Percentiles rank a stretch among this genome's conserved stretches.
Evolutionary conservation across 2,888 invertebrate species (phyloP).

Genomic region (Scaptomyza parva): DNA sequence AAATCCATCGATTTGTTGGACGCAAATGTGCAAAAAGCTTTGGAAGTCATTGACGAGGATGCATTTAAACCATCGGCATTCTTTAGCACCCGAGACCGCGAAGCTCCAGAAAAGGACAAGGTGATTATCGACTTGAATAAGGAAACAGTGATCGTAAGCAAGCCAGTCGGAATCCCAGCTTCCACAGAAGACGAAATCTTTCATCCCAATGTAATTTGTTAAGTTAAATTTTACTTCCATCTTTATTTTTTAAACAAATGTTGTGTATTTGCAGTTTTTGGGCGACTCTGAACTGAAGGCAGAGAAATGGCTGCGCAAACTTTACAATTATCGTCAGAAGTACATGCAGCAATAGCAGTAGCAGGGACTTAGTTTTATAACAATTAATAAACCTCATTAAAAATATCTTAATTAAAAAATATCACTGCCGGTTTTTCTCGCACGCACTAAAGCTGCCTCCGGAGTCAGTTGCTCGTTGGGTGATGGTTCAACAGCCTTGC

Average conservation of each 20-base stretch:
- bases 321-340: slow-evolving; percentile 88
- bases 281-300: slow-evolving; percentile 88
- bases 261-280: slow-evolving; percentile 87
- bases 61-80: slow-evolving; percentile 88
- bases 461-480: slow-evolving; percentile 89
- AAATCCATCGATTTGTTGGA: slow-evolving; percentile 75
- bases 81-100: slow-evolving; percentile 86
- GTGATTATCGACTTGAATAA: slow-evolving; percentile 90
- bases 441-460: slow-evolving; percentile 89
- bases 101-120: slow-evolving; percentile 85
- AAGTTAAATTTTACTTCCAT: neutral
- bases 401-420: slow-evolving; percentile 86
- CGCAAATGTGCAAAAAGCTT: slow-evolving; percentile 83
- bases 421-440: slow-evolving; percentile 92
- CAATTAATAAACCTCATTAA: slow-evolving; percentile 49
- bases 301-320: slow-evolving; percentile 91
- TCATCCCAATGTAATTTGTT: slow-evolving; percentile 88
- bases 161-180: slow-evolving; percentile 83
- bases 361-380: slow-evolving; percentile 16
- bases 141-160: slow-evolving; percentile 89
- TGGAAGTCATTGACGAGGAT: slow-evolving; percentile 90
- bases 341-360: slow-evolving; percentile 85
- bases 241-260: slow-evolving; percentile 19
- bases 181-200: slow-evolving; percentile 87
- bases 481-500: slow-evolving; percentile 90